phyloP scores from a whole-genome alignment of 1,140 invertebrate species.

The Drosophila navojoa region DNA sequence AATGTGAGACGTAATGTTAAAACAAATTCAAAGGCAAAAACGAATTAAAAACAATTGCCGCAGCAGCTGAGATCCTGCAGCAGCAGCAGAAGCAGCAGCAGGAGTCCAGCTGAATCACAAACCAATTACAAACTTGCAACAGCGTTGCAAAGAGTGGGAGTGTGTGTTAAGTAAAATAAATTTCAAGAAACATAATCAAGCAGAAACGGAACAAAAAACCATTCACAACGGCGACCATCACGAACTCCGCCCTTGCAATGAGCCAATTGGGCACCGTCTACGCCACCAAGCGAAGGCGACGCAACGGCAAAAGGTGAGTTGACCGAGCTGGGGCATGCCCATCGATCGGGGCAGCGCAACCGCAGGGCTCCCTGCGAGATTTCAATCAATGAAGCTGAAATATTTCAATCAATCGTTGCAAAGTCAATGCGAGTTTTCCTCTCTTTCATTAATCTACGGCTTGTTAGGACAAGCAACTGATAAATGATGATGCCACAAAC shows the following conservation, averaged over 20 bases:
- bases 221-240: conserved; percentile 83
- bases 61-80: conserved; percentile 44
- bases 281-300: conserved; percentile 94
- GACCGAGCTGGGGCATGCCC: conserved; percentile 41
- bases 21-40: conserved; percentile 51
- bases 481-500: conserved; percentile 55
- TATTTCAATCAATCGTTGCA: conserved; percentile 27
- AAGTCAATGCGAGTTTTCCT: conserved; percentile 45
- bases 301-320: conserved; percentile 96
- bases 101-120: conserved; percentile 64
- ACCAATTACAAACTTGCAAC: conserved; percentile 55
- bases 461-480: conserved; percentile 42
- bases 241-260: conserved; percentile 85
- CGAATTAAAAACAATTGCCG: conserved; percentile 35
- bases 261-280: conserved; percentile 97
- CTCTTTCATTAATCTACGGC: conserved; percentile 60
- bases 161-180: conserved; percentile 42
- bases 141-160: conserved; percentile 21
- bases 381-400: conserved; percentile 67
- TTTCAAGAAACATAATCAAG: conserved; percentile 28
- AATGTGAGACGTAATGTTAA: conserved; percentile 72
- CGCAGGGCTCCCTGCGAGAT: conserved; percentile 56
- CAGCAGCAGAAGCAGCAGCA: conserved; percentile 27
- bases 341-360: not conserved
- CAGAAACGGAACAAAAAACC: conserved; percentile 58